Conservation (phyloP, 2,797 vertebrate species). For the Brachyrhaphis roseni region DNA sequence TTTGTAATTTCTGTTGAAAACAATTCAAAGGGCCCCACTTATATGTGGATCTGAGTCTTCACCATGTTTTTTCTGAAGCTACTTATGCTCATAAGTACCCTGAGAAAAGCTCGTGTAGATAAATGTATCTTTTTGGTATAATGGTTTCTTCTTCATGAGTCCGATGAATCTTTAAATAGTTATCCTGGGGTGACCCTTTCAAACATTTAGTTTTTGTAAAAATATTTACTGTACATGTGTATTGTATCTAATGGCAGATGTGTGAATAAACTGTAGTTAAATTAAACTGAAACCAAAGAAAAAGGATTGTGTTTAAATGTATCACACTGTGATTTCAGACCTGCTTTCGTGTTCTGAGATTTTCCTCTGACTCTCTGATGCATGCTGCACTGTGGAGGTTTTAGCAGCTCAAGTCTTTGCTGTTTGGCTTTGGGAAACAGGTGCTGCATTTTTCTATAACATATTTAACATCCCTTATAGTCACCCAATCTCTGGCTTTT, state of each 20-base stretch:
- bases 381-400: not conserved
- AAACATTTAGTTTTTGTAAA: not conserved
- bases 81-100: not conserved
- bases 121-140: not conserved
- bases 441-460: not conserved
- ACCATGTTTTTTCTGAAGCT: not conserved
- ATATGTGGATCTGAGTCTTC: not conserved
- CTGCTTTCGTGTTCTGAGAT: not conserved
- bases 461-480: not conserved
- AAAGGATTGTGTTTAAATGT: not conserved
- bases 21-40: not conserved
- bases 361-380: not conserved
- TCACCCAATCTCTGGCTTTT: not conserved
- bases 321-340: not conserved
- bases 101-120: not conserved
- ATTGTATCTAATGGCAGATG: not conserved
- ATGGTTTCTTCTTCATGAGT: not conserved
- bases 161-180: not conserved
- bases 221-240: not conserved
- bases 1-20: not conserved
- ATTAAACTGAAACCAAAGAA: not conserved
- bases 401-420: not conserved
- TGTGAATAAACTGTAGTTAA: not conserved
- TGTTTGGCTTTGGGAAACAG: not conserved
- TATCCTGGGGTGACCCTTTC: not conserved